Percentiles rank a stretch among this genome's conserved stretches.
Evolutionary conservation across 64 coral and sea anemone genomes (phyloP).

Genomic region (Astreopora myriophthalma): DNA sequence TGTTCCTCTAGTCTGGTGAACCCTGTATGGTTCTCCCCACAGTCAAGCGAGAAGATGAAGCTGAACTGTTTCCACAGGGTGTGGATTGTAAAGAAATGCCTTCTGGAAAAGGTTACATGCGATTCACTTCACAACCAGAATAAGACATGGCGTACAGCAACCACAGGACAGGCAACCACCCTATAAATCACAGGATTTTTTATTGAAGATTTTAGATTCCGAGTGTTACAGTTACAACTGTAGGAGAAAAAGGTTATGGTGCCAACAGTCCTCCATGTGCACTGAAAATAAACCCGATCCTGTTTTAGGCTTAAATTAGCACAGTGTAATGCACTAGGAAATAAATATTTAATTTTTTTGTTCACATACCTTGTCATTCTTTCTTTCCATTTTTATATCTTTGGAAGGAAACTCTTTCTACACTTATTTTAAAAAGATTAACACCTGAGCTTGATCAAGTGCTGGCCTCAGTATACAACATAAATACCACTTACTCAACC

Average conservation of each 20-base stretch:
- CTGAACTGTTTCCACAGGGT: slow-evolving; percentile 63
- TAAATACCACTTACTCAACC: no score
- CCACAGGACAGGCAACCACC: background rate
- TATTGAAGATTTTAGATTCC: no score
- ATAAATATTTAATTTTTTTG: background rate
- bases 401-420: no score
- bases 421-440: no score
- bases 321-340: background rate
- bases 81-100: slow-evolving; percentile 26
- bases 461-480: no score
- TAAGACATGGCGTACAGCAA: background rate
- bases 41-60: slow-evolving; percentile 37
- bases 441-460: no score
- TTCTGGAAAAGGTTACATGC: slow-evolving; percentile 89
- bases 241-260: no score
- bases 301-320: background rate
- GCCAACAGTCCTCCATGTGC: no score
- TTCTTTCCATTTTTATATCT: no score
- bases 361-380: background rate
- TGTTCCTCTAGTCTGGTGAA: slow-evolving; percentile 58
- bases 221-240: no score
- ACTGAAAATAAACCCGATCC: background rate
- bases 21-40: slow-evolving; percentile 90
- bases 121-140: slow-evolving; percentile 73
- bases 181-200: background rate